These are phyloP conservation scores for Apogon hyalosoma DNA, from an alignment of 2,797 vertebrate genomes.

Conservation along the genomic window DNA sequence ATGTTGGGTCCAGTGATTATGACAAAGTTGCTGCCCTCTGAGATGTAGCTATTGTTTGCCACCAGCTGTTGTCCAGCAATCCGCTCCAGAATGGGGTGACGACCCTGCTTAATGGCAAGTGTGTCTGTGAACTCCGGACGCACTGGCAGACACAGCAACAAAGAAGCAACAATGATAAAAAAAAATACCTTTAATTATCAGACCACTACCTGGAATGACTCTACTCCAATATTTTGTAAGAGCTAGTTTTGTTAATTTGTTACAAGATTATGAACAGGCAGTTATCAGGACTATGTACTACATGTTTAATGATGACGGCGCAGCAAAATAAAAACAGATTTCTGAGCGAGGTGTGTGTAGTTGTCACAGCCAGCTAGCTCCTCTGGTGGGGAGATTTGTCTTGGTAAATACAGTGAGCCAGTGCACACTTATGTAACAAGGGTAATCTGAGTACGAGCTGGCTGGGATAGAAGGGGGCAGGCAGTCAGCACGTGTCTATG, in stretches of 20 bases:
- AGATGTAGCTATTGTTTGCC: conserved; percentile 93
- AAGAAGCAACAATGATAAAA: background rate
- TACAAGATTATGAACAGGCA: conserved; percentile 1
- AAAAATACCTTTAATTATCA: background rate
- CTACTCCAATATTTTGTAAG: too few species aligned
- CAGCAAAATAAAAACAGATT: conserved; percentile 10
- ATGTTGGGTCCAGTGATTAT: conserved; percentile 98
- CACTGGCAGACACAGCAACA: conserved; percentile 80
- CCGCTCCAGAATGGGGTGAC: conserved; percentile 95
- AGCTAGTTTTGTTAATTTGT: background rate
- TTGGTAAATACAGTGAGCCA: conserved; percentile 60
- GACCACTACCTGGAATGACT: too few species aligned
- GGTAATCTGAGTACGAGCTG: conserved; percentile 76
- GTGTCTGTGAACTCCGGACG: conserved; percentile 98
- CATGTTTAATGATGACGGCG: conserved; percentile 11
- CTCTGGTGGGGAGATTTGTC: conserved; percentile 51
- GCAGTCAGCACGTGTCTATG: conserved; percentile 71
- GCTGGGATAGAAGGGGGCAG: conserved; percentile 62
- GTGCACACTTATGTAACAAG: conserved; percentile 74
- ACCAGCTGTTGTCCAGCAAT: conserved; percentile 90
- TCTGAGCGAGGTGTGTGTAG: conserved; percentile 41
- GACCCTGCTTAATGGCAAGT: conserved; percentile 93
- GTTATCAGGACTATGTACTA: background rate
- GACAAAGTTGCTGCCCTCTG: conserved; percentile 94
- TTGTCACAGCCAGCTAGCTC: conserved; percentile 36